These are phyloP conservation scores for Trichogramma dendrolimi DNA, from an alignment of 2,888 invertebrate genomes.

Conservation along the genomic window DNA sequence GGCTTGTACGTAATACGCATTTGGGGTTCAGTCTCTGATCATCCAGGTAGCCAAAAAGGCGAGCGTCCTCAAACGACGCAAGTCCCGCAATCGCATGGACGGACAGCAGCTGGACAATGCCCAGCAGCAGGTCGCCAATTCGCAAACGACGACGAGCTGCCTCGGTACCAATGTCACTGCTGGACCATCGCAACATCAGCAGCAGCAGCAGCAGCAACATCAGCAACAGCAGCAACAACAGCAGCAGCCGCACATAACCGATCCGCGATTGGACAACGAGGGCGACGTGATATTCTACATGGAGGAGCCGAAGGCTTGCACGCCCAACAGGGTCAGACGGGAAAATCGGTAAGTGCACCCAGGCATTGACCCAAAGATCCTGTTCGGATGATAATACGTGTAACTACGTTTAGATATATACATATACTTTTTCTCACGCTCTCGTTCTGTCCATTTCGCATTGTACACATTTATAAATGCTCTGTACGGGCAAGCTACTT, in stretches of 20 bases:
- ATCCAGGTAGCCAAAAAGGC: slow-evolving; percentile 72
- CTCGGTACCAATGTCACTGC: slow-evolving; percentile 28
- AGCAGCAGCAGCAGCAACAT: slow-evolving; percentile 17
- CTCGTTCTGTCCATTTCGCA: too few species aligned
- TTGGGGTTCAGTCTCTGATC: slow-evolving; percentile 65
- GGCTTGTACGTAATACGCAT: slow-evolving; percentile 49
- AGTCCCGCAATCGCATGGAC: slow-evolving; percentile 67
- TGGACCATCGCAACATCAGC: slow-evolving; percentile 29
- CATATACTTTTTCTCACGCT: too few species aligned
- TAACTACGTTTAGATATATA: too few species aligned
- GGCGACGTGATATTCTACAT: slow-evolving; percentile 65
- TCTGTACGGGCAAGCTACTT: too few species aligned
- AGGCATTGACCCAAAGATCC: too few species aligned
- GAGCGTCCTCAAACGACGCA: slow-evolving; percentile 67
- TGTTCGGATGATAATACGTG: too few species aligned
- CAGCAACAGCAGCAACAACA: slow-evolving; percentile 16
- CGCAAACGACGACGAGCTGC: slow-evolving; percentile 27
- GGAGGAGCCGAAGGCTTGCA: slow-evolving; percentile 61
- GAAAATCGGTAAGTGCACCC: slow-evolving; percentile 49
- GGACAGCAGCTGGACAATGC: slow-evolving; percentile 43
- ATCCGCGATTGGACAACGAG: slow-evolving; percentile 56
- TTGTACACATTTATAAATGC: too few species aligned
- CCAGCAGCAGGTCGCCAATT: slow-evolving; percentile 27
- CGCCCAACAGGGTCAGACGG: slow-evolving; percentile 47
- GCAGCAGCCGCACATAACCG: slow-evolving; percentile 36